Evolutionary conservation across 1,140 invertebrate species (phyloP).

Genomic region (Fopius arisanus): DNA sequence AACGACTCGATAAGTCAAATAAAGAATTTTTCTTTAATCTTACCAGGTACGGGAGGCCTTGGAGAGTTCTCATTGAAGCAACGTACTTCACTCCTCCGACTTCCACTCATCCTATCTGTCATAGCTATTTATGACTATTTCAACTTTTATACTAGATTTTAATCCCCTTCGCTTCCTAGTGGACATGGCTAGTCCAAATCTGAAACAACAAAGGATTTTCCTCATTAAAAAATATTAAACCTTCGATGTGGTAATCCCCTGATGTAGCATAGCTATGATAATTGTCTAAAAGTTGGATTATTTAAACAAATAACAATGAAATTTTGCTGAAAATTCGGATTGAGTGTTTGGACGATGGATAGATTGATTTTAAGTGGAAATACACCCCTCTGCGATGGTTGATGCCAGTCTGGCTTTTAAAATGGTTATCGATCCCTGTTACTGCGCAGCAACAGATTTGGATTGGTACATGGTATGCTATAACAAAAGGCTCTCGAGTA

Average conservation of each 20-base stretch:
- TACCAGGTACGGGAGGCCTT: slow-evolving; percentile 66
- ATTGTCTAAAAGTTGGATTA: neutral
- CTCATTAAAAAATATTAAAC: neutral
- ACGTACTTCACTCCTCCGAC: slow-evolving; percentile 60
- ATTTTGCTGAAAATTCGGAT: neutral
- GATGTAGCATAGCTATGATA: neutral
- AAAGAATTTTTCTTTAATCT: too few relatives aligned
- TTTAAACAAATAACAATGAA: neutral
- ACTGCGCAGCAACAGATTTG: slow-evolving; percentile 12
- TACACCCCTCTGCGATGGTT: neutral
- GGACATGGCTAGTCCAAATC: slow-evolving; percentile 64
- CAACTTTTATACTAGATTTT: slow-evolving; percentile 57
- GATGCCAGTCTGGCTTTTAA: neutral
- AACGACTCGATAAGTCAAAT: too few relatives aligned
- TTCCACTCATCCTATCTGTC: slow-evolving; percentile 65
- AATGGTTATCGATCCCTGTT: slow-evolving; percentile 15
- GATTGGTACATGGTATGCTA: slow-evolving; percentile 10
- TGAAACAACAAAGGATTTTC: slow-evolving; percentile 44
- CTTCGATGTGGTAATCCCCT: neutral
- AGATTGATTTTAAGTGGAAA: neutral
- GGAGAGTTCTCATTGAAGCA: slow-evolving; percentile 68
- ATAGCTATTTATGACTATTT: slow-evolving; percentile 59
- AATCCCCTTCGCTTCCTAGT: slow-evolving; percentile 60
- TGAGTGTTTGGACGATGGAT: neutral
- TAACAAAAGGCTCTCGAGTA: slow-evolving; percentile 10